Conservation (phyloP, 2,113 vertebrate species). For the Osmerus eperlanus region DNA sequence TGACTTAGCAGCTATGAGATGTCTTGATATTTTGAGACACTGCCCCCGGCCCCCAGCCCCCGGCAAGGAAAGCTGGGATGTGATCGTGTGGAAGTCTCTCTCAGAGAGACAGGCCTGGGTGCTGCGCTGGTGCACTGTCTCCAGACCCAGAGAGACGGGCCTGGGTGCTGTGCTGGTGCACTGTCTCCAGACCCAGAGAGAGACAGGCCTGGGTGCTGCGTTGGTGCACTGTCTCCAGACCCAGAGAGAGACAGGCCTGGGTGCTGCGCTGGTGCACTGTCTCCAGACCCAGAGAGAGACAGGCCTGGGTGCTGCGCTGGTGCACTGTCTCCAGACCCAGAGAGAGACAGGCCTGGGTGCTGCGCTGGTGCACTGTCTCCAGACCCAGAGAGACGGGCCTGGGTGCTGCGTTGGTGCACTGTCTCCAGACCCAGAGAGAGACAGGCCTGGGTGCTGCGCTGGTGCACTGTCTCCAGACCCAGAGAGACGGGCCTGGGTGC, state of each 20-base stretch:
- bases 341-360: slow-evolving; percentile 11
- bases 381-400: slow-evolving; percentile 21
- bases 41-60: slow-evolving; percentile 38
- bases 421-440: slow-evolving; percentile 36
- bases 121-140: slow-evolving; percentile 44
- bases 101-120: no score
- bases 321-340: slow-evolving; percentile 40
- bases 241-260: slow-evolving; percentile 16
- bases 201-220: background rate
- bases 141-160: slow-evolving; percentile 25
- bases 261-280: slow-evolving; percentile 26
- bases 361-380: slow-evolving; percentile 36
- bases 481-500: slow-evolving; percentile 9
- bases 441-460: background rate
- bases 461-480: slow-evolving; percentile 41
- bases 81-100: slow-evolving; percentile 30
- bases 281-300: slow-evolving; percentile 29
- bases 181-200: slow-evolving; percentile 41
- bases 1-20: slow-evolving; percentile 22
- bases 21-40: slow-evolving; percentile 40
- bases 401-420: slow-evolving; percentile 14
- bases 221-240: slow-evolving; percentile 39
- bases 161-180: background rate
- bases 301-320: background rate
- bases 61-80: slow-evolving; percentile 31